Percentiles rank a stretch among this genome's conserved stretches.
Conservation (phyloP, 2,888 invertebrate genomes). For the Acholoe squamosa region DNA sequence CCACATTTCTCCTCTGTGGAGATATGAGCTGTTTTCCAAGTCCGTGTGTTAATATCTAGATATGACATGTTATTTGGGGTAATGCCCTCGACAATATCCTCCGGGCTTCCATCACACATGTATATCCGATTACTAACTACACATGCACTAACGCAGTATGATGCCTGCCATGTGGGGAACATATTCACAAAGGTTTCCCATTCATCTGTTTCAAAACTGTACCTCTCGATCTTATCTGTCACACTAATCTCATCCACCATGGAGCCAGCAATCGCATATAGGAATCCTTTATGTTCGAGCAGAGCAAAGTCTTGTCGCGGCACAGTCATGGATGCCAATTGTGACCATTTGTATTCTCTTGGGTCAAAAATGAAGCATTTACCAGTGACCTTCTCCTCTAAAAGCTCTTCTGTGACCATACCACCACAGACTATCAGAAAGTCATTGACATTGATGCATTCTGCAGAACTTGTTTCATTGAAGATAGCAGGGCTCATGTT, state of each 20-base stretch:
- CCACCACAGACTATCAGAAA: conserved; percentile 50
- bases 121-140: conserved; percentile 21
- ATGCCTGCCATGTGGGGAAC: conserved; percentile 29
- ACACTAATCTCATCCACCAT: conserved; percentile 48
- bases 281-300: neutral
- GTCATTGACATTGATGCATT: conserved; percentile 48
- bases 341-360: conserved; percentile 17
- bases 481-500: neutral
- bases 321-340: conserved; percentile 44
- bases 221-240: conserved; percentile 42
- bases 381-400: conserved; percentile 13
- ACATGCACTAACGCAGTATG: conserved; percentile 51
- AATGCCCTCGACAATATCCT: conserved; percentile 34
- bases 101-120: conserved; percentile 46
- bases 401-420: neutral
- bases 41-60: conserved; percentile 1
- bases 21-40: conserved; percentile 2
- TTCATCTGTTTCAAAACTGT: conserved; percentile 43
- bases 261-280: conserved; percentile 37
- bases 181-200: conserved; percentile 38
- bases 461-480: conserved; percentile 19
- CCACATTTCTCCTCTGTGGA: conserved; percentile 11
- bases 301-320: conserved; percentile 13
- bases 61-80: conserved; percentile 33
- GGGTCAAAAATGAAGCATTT: conserved; percentile 59